Base-by-base conservation (phyloP, 2,113 vertebrate species). In the Rhodinocichla rosea region DNA sequence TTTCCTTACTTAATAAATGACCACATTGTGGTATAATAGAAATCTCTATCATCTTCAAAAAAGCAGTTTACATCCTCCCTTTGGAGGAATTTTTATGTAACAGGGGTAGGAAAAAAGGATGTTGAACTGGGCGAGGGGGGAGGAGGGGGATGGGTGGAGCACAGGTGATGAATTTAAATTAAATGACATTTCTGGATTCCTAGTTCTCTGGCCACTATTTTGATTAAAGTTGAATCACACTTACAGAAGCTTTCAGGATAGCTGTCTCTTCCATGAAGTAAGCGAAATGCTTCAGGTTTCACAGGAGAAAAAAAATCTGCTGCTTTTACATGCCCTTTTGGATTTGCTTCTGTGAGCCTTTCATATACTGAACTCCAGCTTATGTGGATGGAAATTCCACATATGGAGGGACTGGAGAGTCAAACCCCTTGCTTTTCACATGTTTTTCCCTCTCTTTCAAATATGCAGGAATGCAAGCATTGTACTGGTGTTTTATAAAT, bases 1-100 rank as follows among this genome's bases (percentile, higher is more conserved):
- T 97, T 96, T 95, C 68, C 86, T 96, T 96, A 35, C 63, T 92
- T 95, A 97, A 94, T 91, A 97, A 95, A 69, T 95, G 24, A 91
- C 71, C 87, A 23, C 68, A 91, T 59, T 96, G 79, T 95, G 73
- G 52, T 75, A 53, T 44, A 45, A 64, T 57, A 50, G 63, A 91
- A 96, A 70, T 69, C 35, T 85, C 71, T 68, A 73, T 20, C 57
- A 52, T 81, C 17, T 39, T 91, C 30, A 65, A 45, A 78, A 96
- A 95, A 62, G 5, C 40, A 70, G 19, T 95, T 89, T 55, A 32
- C 17, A n/a, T 87, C 90, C 87, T 94, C 87, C 5, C 28, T 93
- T 69, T 15, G 37, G 60, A 73, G 57, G 17, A 65, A 88, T 79
- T 83, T 83, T 74, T 87, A 64, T 89, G 45, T 39, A 8, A 20